Evolutionary conservation across 1,140 invertebrate species (phyloP).

Genomic region (Sarcophaga peregrina): DNA sequence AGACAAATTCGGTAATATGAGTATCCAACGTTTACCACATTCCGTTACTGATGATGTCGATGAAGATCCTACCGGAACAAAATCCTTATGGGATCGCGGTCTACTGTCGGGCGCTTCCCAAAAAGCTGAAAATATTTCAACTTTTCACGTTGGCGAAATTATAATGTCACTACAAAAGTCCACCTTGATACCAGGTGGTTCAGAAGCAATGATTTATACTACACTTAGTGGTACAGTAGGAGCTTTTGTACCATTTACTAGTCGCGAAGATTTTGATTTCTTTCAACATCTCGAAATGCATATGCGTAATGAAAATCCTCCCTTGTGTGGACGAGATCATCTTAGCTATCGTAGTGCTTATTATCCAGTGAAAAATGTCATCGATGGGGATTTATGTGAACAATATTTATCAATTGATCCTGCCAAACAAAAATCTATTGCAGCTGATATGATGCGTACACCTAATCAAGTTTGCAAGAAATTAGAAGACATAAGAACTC

Average conservation of each 20-base stretch:
- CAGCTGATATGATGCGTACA: conserved; percentile 92
- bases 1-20: conserved; percentile 99
- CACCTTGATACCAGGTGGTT: conserved; percentile 96
- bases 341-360: conserved; percentile 97
- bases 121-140: conserved; percentile 92
- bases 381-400: conserved; percentile 99
- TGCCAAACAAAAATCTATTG: conserved; percentile 93
- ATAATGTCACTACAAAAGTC: conserved; percentile 92
- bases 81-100: conserved; percentile 98
- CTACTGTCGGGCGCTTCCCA: conserved; percentile 96
- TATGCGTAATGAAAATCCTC: conserved; percentile 96
- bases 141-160: conserved; percentile 97
- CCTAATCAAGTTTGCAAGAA: conserved; percentile 97
- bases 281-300: conserved; percentile 99
- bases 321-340: conserved; percentile 97
- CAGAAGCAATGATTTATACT: conserved; percentile 95
- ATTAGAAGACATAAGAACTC: conserved; percentile 91
- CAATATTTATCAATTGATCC: conserved; percentile 97
- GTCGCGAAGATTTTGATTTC: conserved; percentile 98
- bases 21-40: conserved; percentile 87
- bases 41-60: conserved; percentile 97
- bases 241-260: conserved; percentile 96
- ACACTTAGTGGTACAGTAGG: conserved; percentile 96
- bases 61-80: conserved; percentile 98
- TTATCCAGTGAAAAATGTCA: conserved; percentile 97